Conservation (phyloP, 2,888 invertebrate genomes). For the Pemphredon lugubris region DNA sequence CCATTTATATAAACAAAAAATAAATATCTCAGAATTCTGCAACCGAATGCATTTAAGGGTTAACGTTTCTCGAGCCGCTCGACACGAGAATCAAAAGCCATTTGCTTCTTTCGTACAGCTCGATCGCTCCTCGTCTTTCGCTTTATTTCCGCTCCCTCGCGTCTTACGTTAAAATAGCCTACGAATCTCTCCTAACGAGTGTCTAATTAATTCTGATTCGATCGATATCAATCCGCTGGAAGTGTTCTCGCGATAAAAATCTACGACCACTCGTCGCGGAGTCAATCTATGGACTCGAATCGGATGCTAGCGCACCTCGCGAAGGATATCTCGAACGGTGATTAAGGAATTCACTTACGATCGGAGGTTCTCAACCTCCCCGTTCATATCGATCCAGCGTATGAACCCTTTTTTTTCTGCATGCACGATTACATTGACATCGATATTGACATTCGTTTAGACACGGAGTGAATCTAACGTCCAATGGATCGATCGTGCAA, state of each 20-base stretch:
- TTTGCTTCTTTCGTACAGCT: background rate
- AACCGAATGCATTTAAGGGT: too few relatives aligned
- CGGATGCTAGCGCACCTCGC: background rate
- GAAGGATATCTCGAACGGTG: too few relatives aligned
- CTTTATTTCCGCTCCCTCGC: too few relatives aligned
- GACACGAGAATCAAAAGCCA: too few relatives aligned
- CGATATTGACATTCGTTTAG: constrained; percentile 42
- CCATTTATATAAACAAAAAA: too few relatives aligned
- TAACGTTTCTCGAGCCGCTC: too few relatives aligned
- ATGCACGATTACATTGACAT: constrained; percentile 33
- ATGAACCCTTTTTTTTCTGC: constrained; percentile 38
- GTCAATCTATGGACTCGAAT: background rate
- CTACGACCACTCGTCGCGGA: too few relatives aligned
- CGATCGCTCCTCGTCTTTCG: background rate
- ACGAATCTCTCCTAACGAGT: constrained; percentile 52
- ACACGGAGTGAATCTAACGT: constrained; percentile 41
- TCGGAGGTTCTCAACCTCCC: background rate
- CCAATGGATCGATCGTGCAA: constrained; percentile 37
- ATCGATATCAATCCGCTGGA: constrained; percentile 12
- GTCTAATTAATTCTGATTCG: constrained; percentile 29
- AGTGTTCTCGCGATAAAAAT: background rate
- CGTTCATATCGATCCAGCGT: constrained; percentile 66
- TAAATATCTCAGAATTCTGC: too few relatives aligned
- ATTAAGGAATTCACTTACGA: too few relatives aligned
- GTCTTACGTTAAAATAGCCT: constrained; percentile 51